These are phyloP conservation scores for Trichogramma dendrolimi DNA, from an alignment of 2,888 invertebrate genomes.

Conservation along the genomic window DNA sequence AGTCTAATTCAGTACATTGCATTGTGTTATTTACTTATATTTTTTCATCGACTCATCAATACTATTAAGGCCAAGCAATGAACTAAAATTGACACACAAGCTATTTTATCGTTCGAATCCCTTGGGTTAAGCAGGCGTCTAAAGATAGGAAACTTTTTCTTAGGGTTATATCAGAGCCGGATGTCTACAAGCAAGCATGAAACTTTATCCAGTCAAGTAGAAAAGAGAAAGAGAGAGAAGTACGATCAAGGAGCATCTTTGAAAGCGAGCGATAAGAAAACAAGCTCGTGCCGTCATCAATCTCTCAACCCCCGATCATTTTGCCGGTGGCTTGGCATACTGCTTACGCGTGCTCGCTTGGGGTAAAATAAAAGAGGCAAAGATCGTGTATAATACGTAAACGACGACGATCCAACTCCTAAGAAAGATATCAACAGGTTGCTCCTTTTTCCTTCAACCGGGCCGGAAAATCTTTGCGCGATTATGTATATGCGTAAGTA, in stretches of 20 bases:
- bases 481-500: neutral
- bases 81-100: too few species aligned
- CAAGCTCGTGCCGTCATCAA: slow-evolving; percentile 19
- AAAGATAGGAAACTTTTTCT: too few species aligned
- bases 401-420: slow-evolving; percentile 9
- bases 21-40: too few species aligned
- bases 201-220: slow-evolving; percentile 7
- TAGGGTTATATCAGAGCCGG: too few species aligned
- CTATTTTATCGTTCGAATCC: too few species aligned
- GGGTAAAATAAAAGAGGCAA: neutral
- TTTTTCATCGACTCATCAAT: too few species aligned
- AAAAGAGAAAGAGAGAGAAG: slow-evolving; percentile 13
- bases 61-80: too few species aligned
- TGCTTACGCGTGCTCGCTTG: neutral
- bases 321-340: neutral
- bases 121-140: too few species aligned
- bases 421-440: slow-evolving; percentile 43
- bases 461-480: slow-evolving; percentile 41
- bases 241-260: neutral
- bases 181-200: too few species aligned
- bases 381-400: slow-evolving; percentile 5
- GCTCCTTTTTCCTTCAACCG: slow-evolving; percentile 31
- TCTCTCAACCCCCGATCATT: neutral
- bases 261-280: slow-evolving; percentile 36
- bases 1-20: too few species aligned